phyloP scores from a whole-genome alignment of 2,797 vertebrate species.

The Cetoscarus ocellatus region DNA sequence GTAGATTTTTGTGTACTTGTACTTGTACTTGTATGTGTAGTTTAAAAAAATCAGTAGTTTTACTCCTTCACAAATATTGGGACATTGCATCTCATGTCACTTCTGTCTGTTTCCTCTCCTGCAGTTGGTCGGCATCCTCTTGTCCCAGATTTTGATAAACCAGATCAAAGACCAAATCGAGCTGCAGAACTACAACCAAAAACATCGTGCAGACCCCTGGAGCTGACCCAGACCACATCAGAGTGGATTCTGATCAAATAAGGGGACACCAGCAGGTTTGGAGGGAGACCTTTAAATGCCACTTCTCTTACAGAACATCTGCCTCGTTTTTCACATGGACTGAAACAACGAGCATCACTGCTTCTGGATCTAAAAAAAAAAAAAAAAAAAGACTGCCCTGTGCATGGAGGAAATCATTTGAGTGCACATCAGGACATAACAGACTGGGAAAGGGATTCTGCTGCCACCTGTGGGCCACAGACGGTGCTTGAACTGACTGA shows the following conservation, averaged over 20 bases:
- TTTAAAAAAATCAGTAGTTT: no score
- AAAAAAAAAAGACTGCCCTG: no score
- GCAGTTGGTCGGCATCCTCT: conserved; percentile 93
- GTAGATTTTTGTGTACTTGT: no score
- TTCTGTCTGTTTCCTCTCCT: conserved; percentile 20
- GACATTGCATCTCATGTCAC: no score
- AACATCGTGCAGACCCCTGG: conserved; percentile 90
- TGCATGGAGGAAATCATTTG: neutral
- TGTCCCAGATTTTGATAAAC: conserved; percentile 92
- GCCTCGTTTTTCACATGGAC: no score
- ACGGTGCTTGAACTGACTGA: conserved; percentile 1
- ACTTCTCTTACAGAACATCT: neutral
- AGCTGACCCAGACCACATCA: conserved; percentile 74
- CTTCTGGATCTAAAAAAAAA: no score
- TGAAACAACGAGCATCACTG: no score
- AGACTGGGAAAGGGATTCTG: conserved; percentile 25
- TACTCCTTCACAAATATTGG: no score
- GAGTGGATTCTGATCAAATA: neutral
- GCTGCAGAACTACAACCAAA: conserved; percentile 91
- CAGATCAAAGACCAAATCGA: conserved; percentile 94
- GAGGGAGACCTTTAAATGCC: neutral
- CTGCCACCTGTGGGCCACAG: conserved; percentile 50
- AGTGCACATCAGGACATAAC: neutral
- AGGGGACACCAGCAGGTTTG: neutral
- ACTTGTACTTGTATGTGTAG: no score